Base-by-base conservation (phyloP, 92 coral and sea anemone genomes). In the Umimayanthus chanpuru region DNA sequence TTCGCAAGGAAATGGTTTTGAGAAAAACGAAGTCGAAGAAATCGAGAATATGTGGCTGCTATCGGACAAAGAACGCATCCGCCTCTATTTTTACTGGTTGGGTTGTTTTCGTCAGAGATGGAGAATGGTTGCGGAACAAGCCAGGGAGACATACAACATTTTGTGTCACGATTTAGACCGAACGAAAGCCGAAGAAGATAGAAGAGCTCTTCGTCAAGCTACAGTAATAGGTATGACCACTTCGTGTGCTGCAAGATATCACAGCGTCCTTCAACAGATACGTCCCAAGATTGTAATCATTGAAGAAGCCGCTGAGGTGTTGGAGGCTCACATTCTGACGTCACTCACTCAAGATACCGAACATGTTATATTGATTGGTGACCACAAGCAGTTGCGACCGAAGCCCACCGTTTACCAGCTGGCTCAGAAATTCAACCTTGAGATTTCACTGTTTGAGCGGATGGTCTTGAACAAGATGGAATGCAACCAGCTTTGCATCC, bases 231-330 rank as follows among this genome's bases (percentile, higher is more conserved):
- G 93, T 73, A 95, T 93, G 95, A 95, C 98, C 28, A 95, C 98
- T 58, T 88, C 93, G 12, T 82, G 93, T 71, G 98, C 98, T 6
- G 98, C 98, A 28, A 93, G 76, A 74, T 92, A 91, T 74, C 90
- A 90, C 23, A 49, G 75, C 5, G 81, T 81, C 65, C 90, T 94
- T 74, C 93, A 91, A 79, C 79, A 88, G 70, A 91, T 94, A 64
- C 76, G 86, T 15, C 98, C 98, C 15, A 88, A 88, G 53, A 93
- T 94, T 49, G 92, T 91, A 4, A 80, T 94, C 56, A 88, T 94
- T 5, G 95, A 94, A 72, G 98, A 94, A 82, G 98, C 98, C 41
- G 98, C 98, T 41, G 98, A 94, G 72, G 98, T 94, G n/a, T n/a
- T n/a, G n/a, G n/a, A n/a, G n/a, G n/a, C n/a, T n/a, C n/a, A n/a